Evolutionary conservation across 2,113 vertebrate genomes (phyloP).

Genomic region (Ondatra zibethicus): DNA sequence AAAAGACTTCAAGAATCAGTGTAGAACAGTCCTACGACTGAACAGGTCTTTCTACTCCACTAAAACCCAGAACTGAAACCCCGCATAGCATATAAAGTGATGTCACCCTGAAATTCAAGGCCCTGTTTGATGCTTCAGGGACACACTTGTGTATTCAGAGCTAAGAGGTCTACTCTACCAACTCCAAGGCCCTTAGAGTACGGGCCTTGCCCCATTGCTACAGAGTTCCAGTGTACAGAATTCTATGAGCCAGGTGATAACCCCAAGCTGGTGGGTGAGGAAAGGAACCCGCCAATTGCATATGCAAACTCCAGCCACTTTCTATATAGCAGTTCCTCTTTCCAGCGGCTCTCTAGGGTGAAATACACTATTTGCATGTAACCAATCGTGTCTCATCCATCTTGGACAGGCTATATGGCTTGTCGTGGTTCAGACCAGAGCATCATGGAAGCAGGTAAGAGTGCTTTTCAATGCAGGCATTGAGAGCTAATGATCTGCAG

Average conservation of each 20-base stretch:
- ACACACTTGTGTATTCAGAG: neutral
- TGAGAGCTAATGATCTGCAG: neutral
- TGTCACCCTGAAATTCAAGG: neutral
- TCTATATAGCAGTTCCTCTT: neutral
- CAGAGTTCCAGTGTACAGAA: neutral
- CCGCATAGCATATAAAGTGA: neutral
- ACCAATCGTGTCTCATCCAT: neutral
- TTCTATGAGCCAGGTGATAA: neutral
- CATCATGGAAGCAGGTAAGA: too few relatives aligned
- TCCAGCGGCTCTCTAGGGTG: neutral
- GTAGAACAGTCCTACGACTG: too few relatives aligned
- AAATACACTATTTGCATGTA: neutral
- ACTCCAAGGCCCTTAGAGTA: too few relatives aligned
- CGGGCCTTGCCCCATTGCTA: accelerated
- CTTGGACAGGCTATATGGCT: neutral
- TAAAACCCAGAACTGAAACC: neutral
- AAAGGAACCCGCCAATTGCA: neutral
- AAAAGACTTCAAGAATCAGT: neutral
- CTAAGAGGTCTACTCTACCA: neutral
- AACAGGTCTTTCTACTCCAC: neutral
- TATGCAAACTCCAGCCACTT: neutral
- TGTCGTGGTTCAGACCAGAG: neutral
- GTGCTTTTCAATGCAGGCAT: neutral
- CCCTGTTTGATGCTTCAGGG: neutral
- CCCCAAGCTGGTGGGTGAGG: neutral